A percentile compares a stretch with the other conserved stretches of the same genome.
These are phyloP conservation scores for Liolophura sinensis DNA, from an alignment of 1,140 invertebrate species.

Conservation along the genomic window DNA sequence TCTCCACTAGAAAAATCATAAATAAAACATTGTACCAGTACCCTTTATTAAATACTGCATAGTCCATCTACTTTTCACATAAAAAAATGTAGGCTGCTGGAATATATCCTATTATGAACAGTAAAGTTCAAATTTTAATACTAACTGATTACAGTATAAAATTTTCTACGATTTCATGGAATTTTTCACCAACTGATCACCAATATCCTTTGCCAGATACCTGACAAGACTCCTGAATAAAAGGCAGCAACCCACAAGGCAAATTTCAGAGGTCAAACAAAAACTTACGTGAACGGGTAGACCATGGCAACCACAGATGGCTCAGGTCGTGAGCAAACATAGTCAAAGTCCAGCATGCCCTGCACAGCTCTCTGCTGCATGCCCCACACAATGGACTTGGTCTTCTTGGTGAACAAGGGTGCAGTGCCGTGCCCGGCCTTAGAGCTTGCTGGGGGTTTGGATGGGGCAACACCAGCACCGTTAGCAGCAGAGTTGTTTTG, in stretches of 20 bases:
- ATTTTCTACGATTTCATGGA: no score
- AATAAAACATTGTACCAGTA: background rate
- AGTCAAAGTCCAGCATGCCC: conserved; percentile 98
- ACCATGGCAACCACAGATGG: conserved; percentile 89
- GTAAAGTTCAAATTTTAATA: no score
- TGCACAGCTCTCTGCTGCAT: conserved; percentile 99
- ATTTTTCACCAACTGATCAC: no score
- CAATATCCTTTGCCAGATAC: no score
- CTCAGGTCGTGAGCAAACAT: conserved; percentile 88
- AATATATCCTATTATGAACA: no score
- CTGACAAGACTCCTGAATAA: no score
- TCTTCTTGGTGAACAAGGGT: conserved; percentile 74
- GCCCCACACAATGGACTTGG: conserved; percentile 97
- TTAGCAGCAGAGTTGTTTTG: conserved; percentile 4
- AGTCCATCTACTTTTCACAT: background rate
- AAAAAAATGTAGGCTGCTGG: no score
- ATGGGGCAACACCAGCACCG: background rate
- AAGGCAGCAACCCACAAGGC: background rate
- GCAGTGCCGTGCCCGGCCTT: background rate
- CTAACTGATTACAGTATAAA: no score
- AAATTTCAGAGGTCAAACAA: background rate
- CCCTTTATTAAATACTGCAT: no score
- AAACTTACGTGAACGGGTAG: conserved; percentile 77
- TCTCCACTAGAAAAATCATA: conserved; percentile 80
- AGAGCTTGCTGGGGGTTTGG: background rate